Percentiles rank a stretch among this genome's conserved stretches.
Conservation (phyloP, 2,113 vertebrate species). For the Xerus inauris region DNA sequence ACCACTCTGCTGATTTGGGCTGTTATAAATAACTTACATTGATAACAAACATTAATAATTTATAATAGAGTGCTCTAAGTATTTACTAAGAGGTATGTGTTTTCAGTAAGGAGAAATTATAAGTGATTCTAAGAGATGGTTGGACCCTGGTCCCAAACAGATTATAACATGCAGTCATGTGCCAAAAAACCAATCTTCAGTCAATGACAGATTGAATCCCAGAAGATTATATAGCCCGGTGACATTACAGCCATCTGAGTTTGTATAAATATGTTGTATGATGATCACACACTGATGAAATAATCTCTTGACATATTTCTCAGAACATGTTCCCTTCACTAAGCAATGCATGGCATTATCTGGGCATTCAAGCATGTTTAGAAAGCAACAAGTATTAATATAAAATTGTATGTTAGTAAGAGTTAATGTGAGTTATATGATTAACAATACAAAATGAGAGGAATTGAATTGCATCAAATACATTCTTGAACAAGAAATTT, state of each 20-base stretch:
- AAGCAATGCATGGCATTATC: background rate
- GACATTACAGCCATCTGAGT: background rate
- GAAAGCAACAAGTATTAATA: constrained; percentile 10
- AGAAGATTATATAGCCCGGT: background rate
- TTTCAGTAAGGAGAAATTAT: background rate
- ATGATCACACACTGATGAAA: background rate
- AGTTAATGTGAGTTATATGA: background rate
- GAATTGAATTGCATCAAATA: background rate
- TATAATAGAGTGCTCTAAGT: background rate
- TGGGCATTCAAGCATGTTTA: background rate
- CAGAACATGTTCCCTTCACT: background rate
- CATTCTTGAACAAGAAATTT: background rate
- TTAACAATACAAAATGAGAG: background rate
- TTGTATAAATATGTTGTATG: background rate
- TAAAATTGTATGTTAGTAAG: background rate
- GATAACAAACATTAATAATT: constrained; percentile 8
- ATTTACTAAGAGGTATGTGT: background rate
- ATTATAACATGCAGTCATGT: background rate
- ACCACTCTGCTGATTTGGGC: background rate
- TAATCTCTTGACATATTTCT: background rate
- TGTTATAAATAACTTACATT: background rate
- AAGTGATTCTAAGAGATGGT: background rate
- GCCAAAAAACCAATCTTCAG: background rate
- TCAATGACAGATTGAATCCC: background rate
- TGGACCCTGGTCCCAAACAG: background rate